Conservation (phyloP, 1,140 invertebrate genomes). For the Drosophila quadrilineata region DNA sequence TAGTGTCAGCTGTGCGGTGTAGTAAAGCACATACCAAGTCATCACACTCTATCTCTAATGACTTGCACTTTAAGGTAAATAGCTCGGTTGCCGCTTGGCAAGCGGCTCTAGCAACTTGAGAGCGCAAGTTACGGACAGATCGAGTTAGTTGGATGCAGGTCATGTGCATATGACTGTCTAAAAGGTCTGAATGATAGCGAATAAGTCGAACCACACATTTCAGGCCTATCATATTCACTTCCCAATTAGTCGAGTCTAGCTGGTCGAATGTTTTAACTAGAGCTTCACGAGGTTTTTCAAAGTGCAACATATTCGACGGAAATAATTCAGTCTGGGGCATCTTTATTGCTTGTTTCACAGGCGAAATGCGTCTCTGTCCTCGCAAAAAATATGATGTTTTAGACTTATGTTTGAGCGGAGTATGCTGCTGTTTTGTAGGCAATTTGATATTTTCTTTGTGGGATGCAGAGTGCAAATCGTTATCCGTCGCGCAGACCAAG, state of each 20-base stretch:
- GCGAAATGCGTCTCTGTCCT: constrained; percentile 64
- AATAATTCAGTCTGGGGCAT: constrained; percentile 69
- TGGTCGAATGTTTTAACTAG: constrained; percentile 85
- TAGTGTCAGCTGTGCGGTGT: constrained; percentile 94
- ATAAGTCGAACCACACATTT: constrained; percentile 88
- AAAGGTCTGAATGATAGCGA: constrained; percentile 86
- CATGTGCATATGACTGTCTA: constrained; percentile 84
- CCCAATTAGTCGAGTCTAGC: constrained; percentile 91
- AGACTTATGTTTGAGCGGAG: constrained; percentile 65
- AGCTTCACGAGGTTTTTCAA: constrained; percentile 85
- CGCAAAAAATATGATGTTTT: constrained; percentile 66
- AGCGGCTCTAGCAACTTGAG: constrained; percentile 93
- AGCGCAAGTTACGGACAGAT: constrained; percentile 93
- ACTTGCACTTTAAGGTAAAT: constrained; percentile 87
- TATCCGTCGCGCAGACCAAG: constrained; percentile 52
- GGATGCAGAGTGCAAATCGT: constrained; percentile 42
- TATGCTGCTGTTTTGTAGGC: constrained; percentile 36
- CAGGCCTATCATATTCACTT: constrained; percentile 90
- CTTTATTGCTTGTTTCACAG: constrained; percentile 71
- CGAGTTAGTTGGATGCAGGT: constrained; percentile 87
- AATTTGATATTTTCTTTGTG: constrained; percentile 31
- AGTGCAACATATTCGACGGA: constrained; percentile 58
- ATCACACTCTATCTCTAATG: constrained; percentile 93
- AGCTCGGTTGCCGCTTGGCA: constrained; percentile 90
- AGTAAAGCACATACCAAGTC: constrained; percentile 90